Conservation (phyloP, 2,888 invertebrate species). For the Blastobasis adustella region DNA sequence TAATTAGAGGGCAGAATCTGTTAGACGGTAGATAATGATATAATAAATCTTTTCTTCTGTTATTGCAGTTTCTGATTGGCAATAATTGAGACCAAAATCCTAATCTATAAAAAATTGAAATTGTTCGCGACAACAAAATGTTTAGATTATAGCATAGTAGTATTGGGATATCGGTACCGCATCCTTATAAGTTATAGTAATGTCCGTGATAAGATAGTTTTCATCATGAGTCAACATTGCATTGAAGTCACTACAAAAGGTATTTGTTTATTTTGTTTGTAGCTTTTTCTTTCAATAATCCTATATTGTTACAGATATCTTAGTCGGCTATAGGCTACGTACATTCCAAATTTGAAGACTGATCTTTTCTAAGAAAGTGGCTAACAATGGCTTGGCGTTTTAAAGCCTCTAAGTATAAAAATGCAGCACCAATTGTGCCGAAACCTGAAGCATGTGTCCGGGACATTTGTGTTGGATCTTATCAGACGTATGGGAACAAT, state of each 20-base stretch:
- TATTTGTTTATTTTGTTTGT: too few relatives aligned
- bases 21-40: not conserved
- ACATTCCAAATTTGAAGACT: constrained; percentile 70
- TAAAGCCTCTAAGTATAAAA: constrained; percentile 98
- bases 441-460: constrained; percentile 94
- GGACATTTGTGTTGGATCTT: constrained; percentile 93
- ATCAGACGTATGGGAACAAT: constrained; percentile 96
- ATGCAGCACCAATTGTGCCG: constrained; percentile 96
- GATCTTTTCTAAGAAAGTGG: constrained; percentile 51
- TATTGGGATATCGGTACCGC: too few relatives aligned
- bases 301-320: constrained; percentile 36
- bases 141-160: too few relatives aligned
- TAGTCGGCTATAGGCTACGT: constrained; percentile 25
- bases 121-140: too few relatives aligned
- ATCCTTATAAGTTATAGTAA: too few relatives aligned
- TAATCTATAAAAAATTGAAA: too few relatives aligned
- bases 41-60: not conserved
- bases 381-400: constrained; percentile 92
- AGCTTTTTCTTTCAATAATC: not conserved
- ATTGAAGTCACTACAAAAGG: too few relatives aligned
- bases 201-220: too few relatives aligned
- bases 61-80: too few relatives aligned
- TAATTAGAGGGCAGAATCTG: too few relatives aligned
- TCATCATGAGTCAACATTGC: too few relatives aligned
- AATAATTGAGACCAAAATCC: too few relatives aligned